Percentiles rank a stretch among this genome's conserved stretches.
phyloP scores from a whole-genome alignment of 2,888 invertebrate genomes.

The Cantharis rustica region DNA sequence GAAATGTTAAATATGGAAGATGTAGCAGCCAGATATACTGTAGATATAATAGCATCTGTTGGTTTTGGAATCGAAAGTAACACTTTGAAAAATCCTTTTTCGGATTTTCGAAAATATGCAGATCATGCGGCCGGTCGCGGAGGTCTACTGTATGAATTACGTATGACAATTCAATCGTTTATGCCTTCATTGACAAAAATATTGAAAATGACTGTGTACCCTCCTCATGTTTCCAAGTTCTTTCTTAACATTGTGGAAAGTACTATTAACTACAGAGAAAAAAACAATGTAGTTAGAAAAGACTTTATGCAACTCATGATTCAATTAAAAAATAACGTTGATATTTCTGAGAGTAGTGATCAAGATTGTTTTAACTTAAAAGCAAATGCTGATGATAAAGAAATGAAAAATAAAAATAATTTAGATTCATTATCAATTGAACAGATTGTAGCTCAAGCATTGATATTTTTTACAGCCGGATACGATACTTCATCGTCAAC shows the following conservation, averaged over 20 bases:
- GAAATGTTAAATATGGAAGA: conserved; percentile 54
- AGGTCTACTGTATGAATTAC: not conserved
- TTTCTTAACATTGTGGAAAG: not conserved
- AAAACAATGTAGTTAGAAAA: not conserved
- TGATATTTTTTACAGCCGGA: not conserved
- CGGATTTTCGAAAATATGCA: not conserved
- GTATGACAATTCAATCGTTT: not conserved
- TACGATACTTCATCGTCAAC: not conserved
- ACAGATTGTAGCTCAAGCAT: not conserved
- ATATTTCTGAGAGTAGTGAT: not conserved
- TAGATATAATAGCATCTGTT: not conserved
- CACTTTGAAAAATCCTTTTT: not conserved
- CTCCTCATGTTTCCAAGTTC: not conserved
- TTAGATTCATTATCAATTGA: not conserved
- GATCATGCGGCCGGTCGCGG: not conserved
- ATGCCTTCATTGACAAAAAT: not conserved
- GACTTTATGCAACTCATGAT: not conserved
- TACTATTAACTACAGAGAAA: not conserved
- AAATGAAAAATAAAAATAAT: not conserved
- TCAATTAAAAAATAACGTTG: not conserved
- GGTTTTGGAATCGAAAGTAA: not conserved
- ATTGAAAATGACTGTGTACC: not conserved
- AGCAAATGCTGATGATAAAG: not conserved
- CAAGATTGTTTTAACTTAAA: not conserved
- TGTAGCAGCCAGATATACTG: conserved; percentile 53